Base-by-base conservation (phyloP, 2,113 vertebrate genomes). In the Edolisoma coerulescens region DNA sequence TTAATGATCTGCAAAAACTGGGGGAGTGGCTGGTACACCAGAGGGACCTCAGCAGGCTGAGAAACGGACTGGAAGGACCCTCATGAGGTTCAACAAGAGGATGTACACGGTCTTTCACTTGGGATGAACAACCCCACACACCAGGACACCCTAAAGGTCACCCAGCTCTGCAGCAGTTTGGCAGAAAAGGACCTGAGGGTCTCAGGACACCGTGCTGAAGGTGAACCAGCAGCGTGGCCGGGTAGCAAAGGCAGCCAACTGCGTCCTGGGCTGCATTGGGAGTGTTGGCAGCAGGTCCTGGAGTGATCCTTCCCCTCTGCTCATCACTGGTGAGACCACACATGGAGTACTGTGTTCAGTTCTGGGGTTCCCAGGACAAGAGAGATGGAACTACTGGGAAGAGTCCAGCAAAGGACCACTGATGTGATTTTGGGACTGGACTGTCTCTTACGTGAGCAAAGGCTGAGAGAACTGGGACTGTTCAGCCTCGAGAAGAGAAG, bases 221-320 rank as follows among this genome's bases (percentile, higher is more conserved):
- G 28, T 3, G 41, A 88, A 45, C 1, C 3, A 84, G 54, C 3
- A 60, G 17, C 0, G 0, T 33, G 41, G 20, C 53, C 0, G 0
- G 5, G 21, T 1, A 16, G 68, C 65, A 68, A 47, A 60, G 65
- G 71, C 67, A 90, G 61, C 8, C 59, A 87, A 9, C 15, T 28
- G 39, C 2, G 3, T 16, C 53, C 65, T 76, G 54, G 33, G 75
- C 61, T 81, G 73, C 47, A 15, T 4, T 17, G 54, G 16, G 16
- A 87, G 20, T 11, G 59, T 2, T 44, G 37, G 18, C 80, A 86
- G 76, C 68, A 86, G 59, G 32, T n/a, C 14, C 1, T 68, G 49
- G 37, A 67, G 28, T 32, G 63, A 61, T 69, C 56, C 60, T 85
- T 75, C 59, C 39, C 54, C 57, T 73, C 53, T 87, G 13, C 37